Evolutionary conservation across 2,797 vertebrate species (phyloP), one percentile per base, ranked within the genome.

Genomic region (Atherinosoma microstoma): DNA sequence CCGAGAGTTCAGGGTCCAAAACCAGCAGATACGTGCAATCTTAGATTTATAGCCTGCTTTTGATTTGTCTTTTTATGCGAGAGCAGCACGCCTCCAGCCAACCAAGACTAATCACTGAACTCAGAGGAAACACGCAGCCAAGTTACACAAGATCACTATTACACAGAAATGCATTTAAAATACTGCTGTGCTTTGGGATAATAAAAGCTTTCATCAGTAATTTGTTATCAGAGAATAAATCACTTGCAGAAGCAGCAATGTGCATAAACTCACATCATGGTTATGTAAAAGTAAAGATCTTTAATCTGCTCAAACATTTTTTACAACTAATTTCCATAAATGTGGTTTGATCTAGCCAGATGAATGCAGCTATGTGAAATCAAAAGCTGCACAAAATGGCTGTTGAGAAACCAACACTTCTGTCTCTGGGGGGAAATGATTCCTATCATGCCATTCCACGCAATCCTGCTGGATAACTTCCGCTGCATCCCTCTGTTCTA

Each of bases 391-490:
- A 59, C 56, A 58, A 78, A 76, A 67, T 64, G 27, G 45, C 65
- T 79, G 59, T 65, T n/a, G 66, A 65, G 60, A 88, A 85, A 72
- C 57, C 27, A 13, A 45, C 30, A 29, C 67, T 68, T 63, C 57
- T 65, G 66, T 65, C 73, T 61, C 22, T 12, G 64, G 20, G 64
- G 58, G 76, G 63, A 80, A 72, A 84, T 65, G 22, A 88, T 88
- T 89, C 87, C 76, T 75, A 67, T 84, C 88, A 82, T 88, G 61
- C 83, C 91, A 92, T 92, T 92, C 89, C 78, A 65, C 67, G 42
- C 66, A 57, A 67, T 91, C 89, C 87, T 76, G 67, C 70, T 74
- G 86, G 78, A 92, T 32, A 72, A 87, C 89, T 87, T 94, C 93
- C 87, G 89, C 89, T 85, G 70, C 73, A 74, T 68, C 78, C 73